Conservation (phyloP, 2,113 vertebrate species). For the Cyanoderma ruficeps region DNA sequence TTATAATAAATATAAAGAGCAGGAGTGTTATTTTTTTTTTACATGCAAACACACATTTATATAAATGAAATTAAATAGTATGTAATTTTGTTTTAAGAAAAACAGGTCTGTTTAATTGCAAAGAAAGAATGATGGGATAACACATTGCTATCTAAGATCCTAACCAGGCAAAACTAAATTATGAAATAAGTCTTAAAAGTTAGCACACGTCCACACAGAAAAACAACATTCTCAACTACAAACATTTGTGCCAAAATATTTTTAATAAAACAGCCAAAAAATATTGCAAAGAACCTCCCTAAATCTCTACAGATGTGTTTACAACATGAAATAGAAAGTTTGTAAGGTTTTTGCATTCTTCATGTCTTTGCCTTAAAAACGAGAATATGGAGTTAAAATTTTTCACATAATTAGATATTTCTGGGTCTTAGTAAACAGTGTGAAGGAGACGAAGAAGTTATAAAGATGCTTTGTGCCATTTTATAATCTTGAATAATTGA, state of each 20-base stretch:
- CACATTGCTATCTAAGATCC: neutral
- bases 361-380: neutral
- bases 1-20: neutral
- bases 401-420: neutral
- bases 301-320: neutral
- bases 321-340: neutral
- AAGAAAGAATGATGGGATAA: neutral
- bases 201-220: rapidly evolving
- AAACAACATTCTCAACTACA: neutral
- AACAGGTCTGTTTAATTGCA: neutral
- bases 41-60: neutral
- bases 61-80: neutral
- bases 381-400: neutral
- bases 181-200: neutral
- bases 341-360: neutral
- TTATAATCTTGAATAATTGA: neutral
- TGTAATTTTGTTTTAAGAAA: neutral
- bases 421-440: neutral
- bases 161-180: rapidly evolving
- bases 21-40: neutral
- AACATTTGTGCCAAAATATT: neutral
- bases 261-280: neutral
- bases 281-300: rapidly evolving
- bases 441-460: neutral
- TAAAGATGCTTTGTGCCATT: neutral